Evolutionary conservation across 2,888 invertebrate genomes (phyloP).

Genomic region (Drosophila lutescens): DNA sequence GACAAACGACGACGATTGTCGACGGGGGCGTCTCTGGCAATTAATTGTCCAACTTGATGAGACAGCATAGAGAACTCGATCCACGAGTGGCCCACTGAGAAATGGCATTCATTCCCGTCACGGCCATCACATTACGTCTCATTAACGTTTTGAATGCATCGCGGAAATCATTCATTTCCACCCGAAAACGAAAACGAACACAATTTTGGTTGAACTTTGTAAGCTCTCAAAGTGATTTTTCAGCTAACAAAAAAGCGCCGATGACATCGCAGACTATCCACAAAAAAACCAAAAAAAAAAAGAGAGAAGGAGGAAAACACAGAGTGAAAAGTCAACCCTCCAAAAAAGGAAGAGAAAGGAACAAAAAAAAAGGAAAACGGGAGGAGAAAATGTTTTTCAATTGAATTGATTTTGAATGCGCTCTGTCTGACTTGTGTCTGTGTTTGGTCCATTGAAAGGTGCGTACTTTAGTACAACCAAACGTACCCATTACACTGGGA

Average conservation of each 20-base stretch:
- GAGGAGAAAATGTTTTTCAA: slow-evolving; percentile 65
- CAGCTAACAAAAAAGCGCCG: slow-evolving; percentile 51
- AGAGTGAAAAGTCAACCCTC: slow-evolving; percentile 38
- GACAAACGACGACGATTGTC: slow-evolving; percentile 65
- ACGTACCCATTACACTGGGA: slow-evolving; percentile 8
- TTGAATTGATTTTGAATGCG: slow-evolving; percentile 80
- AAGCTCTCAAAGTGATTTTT: slow-evolving; percentile 53
- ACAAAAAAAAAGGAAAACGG: slow-evolving; percentile 7
- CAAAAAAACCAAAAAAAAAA: slow-evolving; percentile 1
- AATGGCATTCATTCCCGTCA: slow-evolving; percentile 55
- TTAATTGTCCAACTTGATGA: slow-evolving; percentile 68
- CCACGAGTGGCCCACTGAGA: slow-evolving; percentile 28
- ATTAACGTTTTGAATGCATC: slow-evolving; percentile 62
- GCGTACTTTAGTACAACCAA: slow-evolving; percentile 55
- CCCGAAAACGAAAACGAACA: slow-evolving; percentile 61
- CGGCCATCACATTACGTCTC: slow-evolving; percentile 75
- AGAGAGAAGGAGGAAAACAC: slow-evolving; percentile 8
- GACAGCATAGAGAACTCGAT: slow-evolving; percentile 20
- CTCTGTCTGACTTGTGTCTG: slow-evolving; percentile 53
- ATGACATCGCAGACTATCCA: slow-evolving; percentile 41
- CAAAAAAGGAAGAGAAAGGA: slow-evolving; percentile 27
- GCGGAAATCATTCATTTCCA: slow-evolving; percentile 78
- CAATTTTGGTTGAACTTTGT: slow-evolving; percentile 66
- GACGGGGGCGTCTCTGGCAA: slow-evolving; percentile 60
- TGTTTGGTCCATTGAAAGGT: slow-evolving; percentile 72